Conservation (phyloP, 1,140 invertebrate species). For the Battus philenor region DNA sequence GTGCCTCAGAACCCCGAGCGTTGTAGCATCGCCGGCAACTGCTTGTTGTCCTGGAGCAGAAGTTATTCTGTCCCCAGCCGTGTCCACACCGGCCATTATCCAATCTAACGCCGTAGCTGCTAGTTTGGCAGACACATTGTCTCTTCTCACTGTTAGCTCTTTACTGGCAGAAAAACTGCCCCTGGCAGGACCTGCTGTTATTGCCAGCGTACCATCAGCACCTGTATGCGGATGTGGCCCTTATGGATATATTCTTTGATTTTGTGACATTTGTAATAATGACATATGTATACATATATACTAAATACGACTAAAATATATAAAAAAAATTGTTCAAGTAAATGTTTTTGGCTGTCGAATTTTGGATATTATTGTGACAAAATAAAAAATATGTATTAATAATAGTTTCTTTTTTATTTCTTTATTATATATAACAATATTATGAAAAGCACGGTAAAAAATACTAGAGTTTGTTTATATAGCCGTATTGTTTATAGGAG, state of each 20-base stretch:
- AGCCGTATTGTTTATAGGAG: too few relatives aligned
- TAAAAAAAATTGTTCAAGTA: too few relatives aligned
- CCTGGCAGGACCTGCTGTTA: constrained; percentile 19
- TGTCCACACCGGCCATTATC: constrained; percentile 14
- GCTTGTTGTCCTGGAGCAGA: background rate
- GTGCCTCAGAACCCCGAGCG: too few relatives aligned
- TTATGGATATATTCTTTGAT: constrained; percentile 17
- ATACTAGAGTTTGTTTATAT: too few relatives aligned
- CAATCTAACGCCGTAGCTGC: constrained; percentile 32
- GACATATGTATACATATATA: constrained; percentile 1
- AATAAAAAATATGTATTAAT: too few relatives aligned
- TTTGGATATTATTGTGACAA: too few relatives aligned
- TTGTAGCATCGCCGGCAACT: background rate
- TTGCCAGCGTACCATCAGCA: constrained; percentile 15
- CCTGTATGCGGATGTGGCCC: constrained; percentile 20
- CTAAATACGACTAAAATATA: too few relatives aligned
- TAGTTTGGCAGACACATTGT: constrained; percentile 51
- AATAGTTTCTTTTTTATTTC: too few relatives aligned
- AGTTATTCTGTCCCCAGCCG: background rate
- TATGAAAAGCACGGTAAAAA: too few relatives aligned
- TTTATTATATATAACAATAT: too few relatives aligned
- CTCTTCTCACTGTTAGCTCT: constrained; percentile 52
- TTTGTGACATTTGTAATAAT: constrained; percentile 1
- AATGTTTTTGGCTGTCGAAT: too few relatives aligned
- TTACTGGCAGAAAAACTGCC: constrained; percentile 50